phyloP scores from a whole-genome alignment of 2,888 invertebrate genomes.

The Campoplex nolae region DNA sequence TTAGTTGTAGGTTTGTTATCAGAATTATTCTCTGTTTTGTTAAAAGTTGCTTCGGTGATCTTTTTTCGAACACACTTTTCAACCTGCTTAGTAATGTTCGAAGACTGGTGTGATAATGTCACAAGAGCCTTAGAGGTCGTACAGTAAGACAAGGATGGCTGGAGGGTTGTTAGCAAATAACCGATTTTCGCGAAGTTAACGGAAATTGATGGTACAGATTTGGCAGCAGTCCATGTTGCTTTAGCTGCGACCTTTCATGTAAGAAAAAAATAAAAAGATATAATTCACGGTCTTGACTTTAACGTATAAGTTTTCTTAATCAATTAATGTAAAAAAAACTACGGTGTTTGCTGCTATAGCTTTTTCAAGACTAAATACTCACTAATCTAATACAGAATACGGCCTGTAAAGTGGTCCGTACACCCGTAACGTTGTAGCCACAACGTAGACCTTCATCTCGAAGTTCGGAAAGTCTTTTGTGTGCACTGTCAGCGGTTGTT shows the following conservation, averaged over 20 bases:
- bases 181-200: conserved; percentile 23
- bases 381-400: conserved; percentile 71
- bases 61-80: conserved; percentile 55
- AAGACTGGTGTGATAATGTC: conserved; percentile 15
- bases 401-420: conserved; percentile 53
- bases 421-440: conserved; percentile 54
- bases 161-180: conserved; percentile 33
- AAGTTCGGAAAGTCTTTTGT: conserved; percentile 50
- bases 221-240: conserved; percentile 41
- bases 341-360: neutral
- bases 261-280: neutral
- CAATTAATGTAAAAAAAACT: neutral
- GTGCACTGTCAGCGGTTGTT: conserved; percentile 40
- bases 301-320: neutral
- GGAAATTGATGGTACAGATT: conserved; percentile 35
- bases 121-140: conserved; percentile 33
- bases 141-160: conserved; percentile 55
- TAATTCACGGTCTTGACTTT: neutral
- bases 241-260: conserved; percentile 17
- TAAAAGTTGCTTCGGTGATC: conserved; percentile 7
- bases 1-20: neutral
- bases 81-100: conserved; percentile 23
- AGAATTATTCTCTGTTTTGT: neutral
- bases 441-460: conserved; percentile 62
- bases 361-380: conserved; percentile 40